These are phyloP conservation scores for Scaptodrosophila lebanonensis DNA, from an alignment of 1,140 invertebrate species.

Conservation along the genomic window DNA sequence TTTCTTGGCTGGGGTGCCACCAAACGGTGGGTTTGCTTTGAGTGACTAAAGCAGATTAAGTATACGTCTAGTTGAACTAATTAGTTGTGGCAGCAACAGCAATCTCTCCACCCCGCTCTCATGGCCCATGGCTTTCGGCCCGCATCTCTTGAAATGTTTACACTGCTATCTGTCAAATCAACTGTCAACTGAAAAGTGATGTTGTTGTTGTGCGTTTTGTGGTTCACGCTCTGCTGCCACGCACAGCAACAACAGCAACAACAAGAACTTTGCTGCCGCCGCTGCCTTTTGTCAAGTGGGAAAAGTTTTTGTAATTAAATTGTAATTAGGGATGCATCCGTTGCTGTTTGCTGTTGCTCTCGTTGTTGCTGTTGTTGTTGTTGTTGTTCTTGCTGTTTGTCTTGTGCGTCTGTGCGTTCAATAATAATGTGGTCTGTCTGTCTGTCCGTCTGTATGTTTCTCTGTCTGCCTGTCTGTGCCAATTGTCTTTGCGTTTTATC, in stretches of 20 bases:
- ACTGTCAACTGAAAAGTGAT: conserved; percentile 63
- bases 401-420: conserved; percentile 42
- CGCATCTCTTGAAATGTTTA: conserved; percentile 63
- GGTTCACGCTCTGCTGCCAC: conserved; percentile 57
- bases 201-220: conserved; percentile 47
- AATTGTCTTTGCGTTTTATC: conserved; percentile 70
- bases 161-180: conserved; percentile 73
- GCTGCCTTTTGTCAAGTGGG: conserved; percentile 69
- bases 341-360: conserved; percentile 14
- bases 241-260: not conserved
- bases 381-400: conserved; percentile 30
- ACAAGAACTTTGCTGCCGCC: conserved; percentile 44
- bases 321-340: conserved; percentile 76
- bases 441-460: too few species aligned
- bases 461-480: conserved; percentile 62
- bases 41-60: conserved; percentile 56
- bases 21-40: too few species aligned
- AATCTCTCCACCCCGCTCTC: conserved; percentile 5
- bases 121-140: conserved; percentile 21
- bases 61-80: conserved; percentile 75
- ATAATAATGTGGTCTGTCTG: too few species aligned
- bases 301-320: conserved; percentile 75
- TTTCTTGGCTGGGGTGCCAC: too few species aligned
- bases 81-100: conserved; percentile 44
- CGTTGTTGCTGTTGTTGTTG: conserved; percentile 9